These are phyloP conservation scores for Trachelus tabidus DNA, from an alignment of 2,888 invertebrate species.

Conservation along the genomic window DNA sequence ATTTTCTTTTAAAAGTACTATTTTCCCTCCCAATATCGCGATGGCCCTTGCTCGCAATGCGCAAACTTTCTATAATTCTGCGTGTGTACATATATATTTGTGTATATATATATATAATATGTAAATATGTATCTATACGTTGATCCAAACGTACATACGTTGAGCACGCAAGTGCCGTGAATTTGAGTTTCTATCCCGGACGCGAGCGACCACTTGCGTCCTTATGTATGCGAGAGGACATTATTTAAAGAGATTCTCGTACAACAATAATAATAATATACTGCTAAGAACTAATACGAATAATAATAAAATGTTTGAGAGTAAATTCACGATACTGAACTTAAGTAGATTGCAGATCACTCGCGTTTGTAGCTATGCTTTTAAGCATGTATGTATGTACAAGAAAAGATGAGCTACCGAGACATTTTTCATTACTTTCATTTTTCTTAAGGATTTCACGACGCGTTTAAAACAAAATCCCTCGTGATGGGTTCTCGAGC, in stretches of 20 bases:
- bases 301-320: constrained; percentile 13
- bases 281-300: constrained; percentile 15
- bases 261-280: neutral
- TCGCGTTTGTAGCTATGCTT: constrained; percentile 41
- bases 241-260: constrained; percentile 15
- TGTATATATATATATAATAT: neutral
- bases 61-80: neutral
- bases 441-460: neutral
- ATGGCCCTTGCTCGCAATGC: neutral
- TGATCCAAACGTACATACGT: neutral
- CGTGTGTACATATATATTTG: neutral
- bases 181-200: neutral
- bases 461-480: neutral
- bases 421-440: neutral
- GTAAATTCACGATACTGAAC: constrained; percentile 31
- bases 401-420: constrained; percentile 41
- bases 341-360: constrained; percentile 63
- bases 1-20: neutral
- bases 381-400: constrained; percentile 45
- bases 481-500: neutral
- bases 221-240: neutral
- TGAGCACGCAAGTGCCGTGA: neutral
- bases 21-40: too few species aligned
- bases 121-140: constrained; percentile 6
- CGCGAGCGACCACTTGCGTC: neutral